Conservation (phyloP, 2,797 vertebrate species). For the Hoplostethus atlanticus region DNA sequence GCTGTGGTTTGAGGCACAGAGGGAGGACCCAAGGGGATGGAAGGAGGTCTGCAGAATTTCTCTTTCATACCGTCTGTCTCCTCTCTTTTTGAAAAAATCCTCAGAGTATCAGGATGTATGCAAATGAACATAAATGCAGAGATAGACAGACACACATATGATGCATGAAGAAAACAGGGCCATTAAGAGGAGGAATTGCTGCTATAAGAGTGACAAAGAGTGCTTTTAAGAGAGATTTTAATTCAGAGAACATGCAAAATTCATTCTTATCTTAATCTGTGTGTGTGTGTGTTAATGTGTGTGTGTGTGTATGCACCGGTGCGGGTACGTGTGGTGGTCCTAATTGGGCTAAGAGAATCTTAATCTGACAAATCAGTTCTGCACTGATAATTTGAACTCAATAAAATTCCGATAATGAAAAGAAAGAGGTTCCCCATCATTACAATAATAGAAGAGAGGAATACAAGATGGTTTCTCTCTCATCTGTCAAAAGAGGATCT, state of each 20-base stretch:
- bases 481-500: slow-evolving; percentile 27
- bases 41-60: slow-evolving; percentile 41
- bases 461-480: slow-evolving; percentile 3
- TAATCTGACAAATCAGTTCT: slow-evolving; percentile 57
- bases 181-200: slow-evolving; percentile 52
- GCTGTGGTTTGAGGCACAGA: slow-evolving; percentile 46
- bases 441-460: slow-evolving; percentile 24
- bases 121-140: slow-evolving; percentile 49
- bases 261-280: slow-evolving; percentile 57
- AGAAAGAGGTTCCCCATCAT: slow-evolving; percentile 32
- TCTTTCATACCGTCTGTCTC: slow-evolving; percentile 24
- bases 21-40: slow-evolving; percentile 51
- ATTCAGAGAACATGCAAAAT: slow-evolving; percentile 61
- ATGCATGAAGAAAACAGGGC: slow-evolving; percentile 43
- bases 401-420: slow-evolving; percentile 55
- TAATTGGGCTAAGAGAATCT: slow-evolving; percentile 54
- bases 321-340: neutral
- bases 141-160: neutral
- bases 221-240: slow-evolving; percentile 31
- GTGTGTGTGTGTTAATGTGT: neutral
- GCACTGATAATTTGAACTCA: slow-evolving; percentile 60
- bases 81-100: slow-evolving; percentile 38
- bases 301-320: neutral
- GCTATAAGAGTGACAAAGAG: slow-evolving; percentile 50
- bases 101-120: slow-evolving; percentile 15